A percentile compares a stretch with the other conserved stretches of the same genome.
phyloP scores from a whole-genome alignment of 2,113 vertebrate species.

The Zosterops japonicus region DNA sequence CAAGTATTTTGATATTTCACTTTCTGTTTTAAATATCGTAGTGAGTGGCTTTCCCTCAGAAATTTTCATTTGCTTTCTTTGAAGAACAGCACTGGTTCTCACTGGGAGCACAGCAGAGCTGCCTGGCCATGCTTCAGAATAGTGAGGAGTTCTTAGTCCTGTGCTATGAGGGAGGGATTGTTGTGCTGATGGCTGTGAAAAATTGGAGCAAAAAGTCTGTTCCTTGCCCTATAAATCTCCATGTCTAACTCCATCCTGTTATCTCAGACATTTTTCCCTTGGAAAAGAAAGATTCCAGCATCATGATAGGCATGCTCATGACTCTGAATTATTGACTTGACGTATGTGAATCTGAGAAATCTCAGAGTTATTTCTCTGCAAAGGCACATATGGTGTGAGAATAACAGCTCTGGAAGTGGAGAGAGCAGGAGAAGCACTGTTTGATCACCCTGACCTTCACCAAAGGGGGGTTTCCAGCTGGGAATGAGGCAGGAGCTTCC shows the following conservation, averaged over 20 bases:
- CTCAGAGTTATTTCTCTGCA: not conserved
- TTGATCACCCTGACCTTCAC: not conserved
- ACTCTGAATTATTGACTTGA: not conserved
- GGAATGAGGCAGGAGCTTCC: not conserved
- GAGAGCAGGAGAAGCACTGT: not conserved
- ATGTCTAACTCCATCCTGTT: not conserved
- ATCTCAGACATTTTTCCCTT: not conserved
- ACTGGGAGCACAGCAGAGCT: accelerated
- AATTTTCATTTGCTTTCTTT: not conserved
- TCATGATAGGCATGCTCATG: not conserved
- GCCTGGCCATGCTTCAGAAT: not conserved
- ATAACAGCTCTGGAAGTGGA: not conserved
- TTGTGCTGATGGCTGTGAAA: not conserved
- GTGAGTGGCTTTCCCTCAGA: not conserved
- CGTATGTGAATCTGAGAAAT: not conserved
- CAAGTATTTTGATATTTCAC: not conserved
- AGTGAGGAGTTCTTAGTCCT: not conserved
- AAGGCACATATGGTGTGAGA: not conserved
- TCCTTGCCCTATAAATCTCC: not conserved
- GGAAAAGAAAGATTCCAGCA: not conserved
- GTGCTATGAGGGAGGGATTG: not conserved
- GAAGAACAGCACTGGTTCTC: not conserved
- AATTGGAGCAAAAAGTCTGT: not conserved
- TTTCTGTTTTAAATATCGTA: not conserved
- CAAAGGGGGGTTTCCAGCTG: not conserved